Conservation (phyloP, 92 coral and sea anemone species). For the Zoanthus sociatus region DNA sequence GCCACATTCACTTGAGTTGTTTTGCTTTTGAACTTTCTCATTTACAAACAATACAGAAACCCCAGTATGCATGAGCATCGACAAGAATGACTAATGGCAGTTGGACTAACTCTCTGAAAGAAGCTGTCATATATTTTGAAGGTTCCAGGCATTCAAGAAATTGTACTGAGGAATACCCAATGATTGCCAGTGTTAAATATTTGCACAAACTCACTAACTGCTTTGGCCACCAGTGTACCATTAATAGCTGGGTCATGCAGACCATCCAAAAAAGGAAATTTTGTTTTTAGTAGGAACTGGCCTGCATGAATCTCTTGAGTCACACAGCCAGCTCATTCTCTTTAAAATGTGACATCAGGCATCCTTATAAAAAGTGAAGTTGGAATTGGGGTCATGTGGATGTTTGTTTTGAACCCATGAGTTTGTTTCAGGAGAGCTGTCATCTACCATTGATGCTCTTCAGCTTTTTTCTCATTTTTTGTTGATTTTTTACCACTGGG, state of each 20-base stretch:
- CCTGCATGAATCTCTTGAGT: too few relatives aligned
- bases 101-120: slow-evolving; percentile 54
- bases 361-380: slow-evolving; percentile 49
- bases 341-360: slow-evolving; percentile 25
- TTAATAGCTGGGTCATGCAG: slow-evolving; percentile 53
- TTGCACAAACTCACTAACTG: neutral
- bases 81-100: slow-evolving; percentile 66
- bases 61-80: neutral
- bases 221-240: slow-evolving; percentile 41
- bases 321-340: too few relatives aligned
- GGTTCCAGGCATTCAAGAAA: slow-evolving; percentile 49
- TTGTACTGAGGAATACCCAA: slow-evolving; percentile 54
- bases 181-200: slow-evolving; percentile 54
- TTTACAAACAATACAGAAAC: slow-evolving; percentile 47
- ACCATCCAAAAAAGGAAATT: slow-evolving; percentile 59
- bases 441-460: slow-evolving; percentile 9
- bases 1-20: slow-evolving; percentile 47
- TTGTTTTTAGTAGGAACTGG: slow-evolving; percentile 49
- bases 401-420: slow-evolving; percentile 50
- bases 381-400: slow-evolving; percentile 45
- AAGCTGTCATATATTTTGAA: neutral
- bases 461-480: neutral
- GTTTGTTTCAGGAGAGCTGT: slow-evolving; percentile 47
- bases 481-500: neutral
- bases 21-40: slow-evolving; percentile 53